Conservation (phyloP, 2,113 vertebrate species). For the Falco punctatus region DNA sequence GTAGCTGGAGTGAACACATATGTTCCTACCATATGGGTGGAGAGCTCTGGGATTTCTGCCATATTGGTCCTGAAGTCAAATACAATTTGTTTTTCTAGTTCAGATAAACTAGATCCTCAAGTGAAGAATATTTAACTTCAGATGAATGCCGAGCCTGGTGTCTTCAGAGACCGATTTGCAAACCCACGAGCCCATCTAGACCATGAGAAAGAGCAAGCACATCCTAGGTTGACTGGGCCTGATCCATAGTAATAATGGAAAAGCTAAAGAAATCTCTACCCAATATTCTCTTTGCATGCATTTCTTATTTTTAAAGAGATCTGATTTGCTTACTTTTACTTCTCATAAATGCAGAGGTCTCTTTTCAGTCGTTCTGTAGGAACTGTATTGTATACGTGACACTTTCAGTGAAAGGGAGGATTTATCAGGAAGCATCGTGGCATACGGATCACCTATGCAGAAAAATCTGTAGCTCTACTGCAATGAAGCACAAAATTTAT, state of each 20-base stretch:
- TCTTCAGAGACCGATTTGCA: not conserved
- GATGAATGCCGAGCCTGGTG: not conserved
- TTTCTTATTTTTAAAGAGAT: not conserved
- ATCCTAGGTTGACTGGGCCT: not conserved
- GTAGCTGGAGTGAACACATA: constrained; percentile 59
- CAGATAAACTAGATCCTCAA: constrained; percentile 27
- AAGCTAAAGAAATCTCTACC: not conserved
- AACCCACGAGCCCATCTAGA: not conserved
- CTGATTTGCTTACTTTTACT: not conserved
- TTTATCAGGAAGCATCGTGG: not conserved
- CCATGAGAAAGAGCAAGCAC: not conserved
- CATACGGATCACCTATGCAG: not conserved
- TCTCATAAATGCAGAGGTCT: not conserved
- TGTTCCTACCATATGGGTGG: constrained; percentile 65
- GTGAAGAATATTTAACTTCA: constrained; percentile 12
- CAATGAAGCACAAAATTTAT: not conserved
- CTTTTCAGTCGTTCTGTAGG: not conserved
- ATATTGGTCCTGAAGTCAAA: constrained; percentile 63
- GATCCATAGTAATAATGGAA: not conserved
- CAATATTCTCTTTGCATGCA: not conserved
- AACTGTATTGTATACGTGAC: accelerated
- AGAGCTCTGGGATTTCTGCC: constrained; percentile 65
- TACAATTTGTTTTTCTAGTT: constrained; percentile 47
- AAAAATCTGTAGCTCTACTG: not conserved
- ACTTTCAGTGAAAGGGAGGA: not conserved